Base-by-base conservation (phyloP, 2,797 vertebrate species). In the Tenualosa thibaudeaui region DNA sequence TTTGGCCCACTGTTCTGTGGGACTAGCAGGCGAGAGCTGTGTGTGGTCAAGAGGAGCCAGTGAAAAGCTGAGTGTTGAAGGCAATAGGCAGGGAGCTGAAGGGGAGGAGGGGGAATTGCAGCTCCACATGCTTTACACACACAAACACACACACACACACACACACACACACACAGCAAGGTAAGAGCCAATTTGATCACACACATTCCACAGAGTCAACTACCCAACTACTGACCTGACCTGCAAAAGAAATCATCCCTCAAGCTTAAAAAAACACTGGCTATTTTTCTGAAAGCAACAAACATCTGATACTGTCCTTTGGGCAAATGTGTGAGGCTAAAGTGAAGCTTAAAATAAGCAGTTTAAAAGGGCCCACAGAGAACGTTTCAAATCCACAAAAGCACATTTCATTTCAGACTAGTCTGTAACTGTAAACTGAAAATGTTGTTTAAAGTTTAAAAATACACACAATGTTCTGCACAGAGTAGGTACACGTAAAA, bases 11-110 rank as follows among this genome's bases (percentile, higher is more conserved):
- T 46, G 46, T 46, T 46, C 4, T 7, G 46, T 46, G 46, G 46
- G 3, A 46, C 46, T 22, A 6, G 56, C 56, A 58, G 56, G 4
- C 2, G 12, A 5, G 71, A 31, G 46, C 71, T 46, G 75, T 81
- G 81, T 82, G 49, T n/a, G 71, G 84, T 46, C 84, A 56, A 49
- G 56, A 54, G 46, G 54, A 81, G 17, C 81, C 82, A 53, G 10
- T 19, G 4, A 24, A 85, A 87, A 85, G 82, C 81, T 40, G 81
- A 46, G 54, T 51, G 84, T 82, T 81, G 68, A 24, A 82, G 75
- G 31, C 46, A 53, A 60, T 81, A 75, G 51, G 50, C 3, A 12
- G 37, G 81, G 5, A 17, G 31, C 2, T 13, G 51, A 17, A 60
- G 40, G 37, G 17, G 24, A 65, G 82, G 82, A 31, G 31, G 10